Evolutionary conservation across 2,797 vertebrate genomes (phyloP).

Genomic region (Neopelma chrysocephalum): DNA sequence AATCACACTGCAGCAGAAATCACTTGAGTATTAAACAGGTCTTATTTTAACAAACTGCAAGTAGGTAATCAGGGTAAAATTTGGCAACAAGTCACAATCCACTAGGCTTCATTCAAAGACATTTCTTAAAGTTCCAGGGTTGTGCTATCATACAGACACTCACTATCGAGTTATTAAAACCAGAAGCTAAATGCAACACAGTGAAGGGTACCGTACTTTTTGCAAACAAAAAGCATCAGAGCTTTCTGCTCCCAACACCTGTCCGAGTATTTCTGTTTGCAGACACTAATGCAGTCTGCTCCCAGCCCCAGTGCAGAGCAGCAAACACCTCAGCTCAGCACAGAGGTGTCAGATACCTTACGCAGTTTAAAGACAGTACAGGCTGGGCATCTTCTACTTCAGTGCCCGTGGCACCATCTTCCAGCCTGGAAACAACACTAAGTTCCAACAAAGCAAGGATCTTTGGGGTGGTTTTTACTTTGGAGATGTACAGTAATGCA

Average conservation of each 20-base stretch:
- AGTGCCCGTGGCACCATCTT: neutral
- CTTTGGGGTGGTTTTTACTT: neutral
- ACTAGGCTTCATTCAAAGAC: neutral
- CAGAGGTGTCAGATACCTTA: neutral
- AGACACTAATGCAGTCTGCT: neutral
- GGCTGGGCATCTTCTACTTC: neutral
- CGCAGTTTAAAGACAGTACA: fast-evolving
- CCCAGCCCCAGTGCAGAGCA: neutral
- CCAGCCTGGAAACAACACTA: neutral
- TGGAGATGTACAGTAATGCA: neutral
- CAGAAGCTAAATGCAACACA: too few species aligned
- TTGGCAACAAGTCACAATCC: neutral
- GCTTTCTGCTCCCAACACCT: neutral
- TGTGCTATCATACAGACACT: neutral
- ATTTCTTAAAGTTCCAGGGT: neutral
- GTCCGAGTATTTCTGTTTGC: neutral
- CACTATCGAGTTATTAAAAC: neutral
- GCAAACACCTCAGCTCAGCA: neutral
- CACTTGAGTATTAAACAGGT: fast-evolving
- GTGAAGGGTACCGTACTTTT: neutral
- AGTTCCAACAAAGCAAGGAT: neutral
- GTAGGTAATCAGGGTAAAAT: neutral
- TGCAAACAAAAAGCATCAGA: neutral
- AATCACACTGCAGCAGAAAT: neutral
- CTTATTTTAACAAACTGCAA: neutral